phyloP scores from a whole-genome alignment of 2,113 vertebrate genomes.

The Atrichornis clamosus region DNA sequence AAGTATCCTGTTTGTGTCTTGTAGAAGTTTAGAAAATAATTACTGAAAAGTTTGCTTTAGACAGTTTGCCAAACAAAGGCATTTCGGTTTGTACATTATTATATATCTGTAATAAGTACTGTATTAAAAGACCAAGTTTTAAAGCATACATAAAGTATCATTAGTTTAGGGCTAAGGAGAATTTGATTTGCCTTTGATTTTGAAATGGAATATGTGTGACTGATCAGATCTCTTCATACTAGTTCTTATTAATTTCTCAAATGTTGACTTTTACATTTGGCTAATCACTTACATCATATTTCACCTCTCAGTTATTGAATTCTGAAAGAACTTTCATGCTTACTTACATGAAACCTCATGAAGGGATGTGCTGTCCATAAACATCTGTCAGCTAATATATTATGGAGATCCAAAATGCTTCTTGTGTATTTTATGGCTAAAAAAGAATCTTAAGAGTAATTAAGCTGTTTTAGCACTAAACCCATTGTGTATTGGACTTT shows the following conservation, averaged over 20 bases:
- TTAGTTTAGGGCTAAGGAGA: not conserved
- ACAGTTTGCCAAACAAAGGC: not conserved
- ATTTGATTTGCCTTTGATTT: not conserved
- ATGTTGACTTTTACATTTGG: not conserved
- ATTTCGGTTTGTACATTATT: not conserved
- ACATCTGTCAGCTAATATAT: not conserved
- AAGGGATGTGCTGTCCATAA: not conserved
- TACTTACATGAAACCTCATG: not conserved
- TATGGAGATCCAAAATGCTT: not conserved
- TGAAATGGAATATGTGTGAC: not conserved
- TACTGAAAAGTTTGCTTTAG: not conserved
- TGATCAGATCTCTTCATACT: not conserved
- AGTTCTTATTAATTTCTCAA: not conserved
- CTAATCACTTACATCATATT: not conserved
- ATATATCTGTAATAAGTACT: not conserved
- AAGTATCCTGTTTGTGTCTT: not conserved
- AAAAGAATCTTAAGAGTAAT: not conserved
- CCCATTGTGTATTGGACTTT: fast-evolving
- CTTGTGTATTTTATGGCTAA: not conserved
- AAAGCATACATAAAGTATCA: not conserved
- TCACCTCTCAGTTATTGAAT: not conserved
- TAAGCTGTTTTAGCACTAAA: not conserved
- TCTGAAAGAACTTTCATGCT: not conserved
- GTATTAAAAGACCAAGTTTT: not conserved
- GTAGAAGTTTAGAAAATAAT: not conserved